Conservation (phyloP, 2,113 vertebrate species). For the Rhagologus leucostigma region DNA sequence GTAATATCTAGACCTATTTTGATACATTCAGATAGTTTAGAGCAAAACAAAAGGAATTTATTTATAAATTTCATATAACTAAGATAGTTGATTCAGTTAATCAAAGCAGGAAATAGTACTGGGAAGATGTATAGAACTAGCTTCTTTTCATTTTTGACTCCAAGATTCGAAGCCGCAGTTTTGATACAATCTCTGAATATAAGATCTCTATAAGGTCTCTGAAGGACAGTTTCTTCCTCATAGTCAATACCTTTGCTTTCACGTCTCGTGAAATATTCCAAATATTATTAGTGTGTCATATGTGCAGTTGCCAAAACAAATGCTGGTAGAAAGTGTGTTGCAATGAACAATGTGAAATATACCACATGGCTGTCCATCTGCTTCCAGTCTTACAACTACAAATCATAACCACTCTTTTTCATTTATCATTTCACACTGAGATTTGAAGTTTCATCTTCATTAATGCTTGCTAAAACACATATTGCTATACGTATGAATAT, state of each 20-base stretch:
- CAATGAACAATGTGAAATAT: not conserved
- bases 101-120: not conserved
- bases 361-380: conserved; percentile 17
- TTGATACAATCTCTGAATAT: not conserved
- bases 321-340: not conserved
- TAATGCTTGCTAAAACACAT: not conserved
- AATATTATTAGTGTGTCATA: not conserved
- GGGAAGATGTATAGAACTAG: not conserved
- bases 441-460: not conserved
- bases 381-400: not conserved
- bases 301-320: not conserved
- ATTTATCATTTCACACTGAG: not conserved
- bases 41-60: not conserved
- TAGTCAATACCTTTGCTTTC: not conserved
- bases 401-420: not conserved
- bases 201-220: not conserved
- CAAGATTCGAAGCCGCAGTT: not conserved
- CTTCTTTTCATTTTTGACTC: not conserved
- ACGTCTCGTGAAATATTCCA: not conserved
- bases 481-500: not conserved
- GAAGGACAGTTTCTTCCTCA: not conserved
- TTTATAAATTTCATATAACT: not conserved
- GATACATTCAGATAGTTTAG: not conserved
- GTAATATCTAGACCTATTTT: not conserved
- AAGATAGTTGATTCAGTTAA: not conserved